Percentiles rank a stretch among this genome's conserved stretches.
These are phyloP conservation scores for Pteronotus mesoamericanus DNA, from an alignment of 2,797 vertebrate genomes.

Conservation along the genomic window DNA sequence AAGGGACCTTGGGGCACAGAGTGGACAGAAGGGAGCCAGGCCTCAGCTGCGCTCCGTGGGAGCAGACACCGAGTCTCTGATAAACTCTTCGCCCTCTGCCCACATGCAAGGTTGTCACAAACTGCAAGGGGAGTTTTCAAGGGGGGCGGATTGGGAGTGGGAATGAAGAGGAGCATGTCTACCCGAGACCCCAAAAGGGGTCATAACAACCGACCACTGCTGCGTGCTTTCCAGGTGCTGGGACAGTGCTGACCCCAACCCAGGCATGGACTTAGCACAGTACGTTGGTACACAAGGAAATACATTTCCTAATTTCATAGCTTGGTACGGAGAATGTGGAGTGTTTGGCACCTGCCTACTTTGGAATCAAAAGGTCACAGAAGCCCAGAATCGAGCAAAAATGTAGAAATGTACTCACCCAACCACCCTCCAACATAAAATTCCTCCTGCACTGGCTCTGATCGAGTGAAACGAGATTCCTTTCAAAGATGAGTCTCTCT, in stretches of 20 bases:
- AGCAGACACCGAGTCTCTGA: too few species aligned
- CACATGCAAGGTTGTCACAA: not conserved
- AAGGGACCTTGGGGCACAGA: too few species aligned
- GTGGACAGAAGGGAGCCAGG: not conserved
- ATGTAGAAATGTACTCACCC: not conserved
- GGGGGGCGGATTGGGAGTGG: not conserved
- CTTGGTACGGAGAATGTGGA: not conserved
- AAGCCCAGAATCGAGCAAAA: not conserved
- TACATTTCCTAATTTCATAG: not conserved
- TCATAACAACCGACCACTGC: not conserved
- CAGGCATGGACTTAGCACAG: not conserved
- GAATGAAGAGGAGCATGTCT: not conserved
- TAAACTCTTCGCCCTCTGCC: not conserved
- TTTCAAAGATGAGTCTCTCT: not conserved
- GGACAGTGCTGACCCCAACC: not conserved
- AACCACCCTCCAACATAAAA: not conserved
- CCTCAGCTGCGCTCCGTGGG: not conserved
- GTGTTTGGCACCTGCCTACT: not conserved
- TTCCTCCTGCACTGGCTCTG: not conserved
- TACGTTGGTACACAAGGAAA: not conserved
- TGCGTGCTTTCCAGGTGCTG: not conserved
- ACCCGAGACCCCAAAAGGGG: not conserved
- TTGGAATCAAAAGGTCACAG: not conserved
- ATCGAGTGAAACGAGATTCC: not conserved
- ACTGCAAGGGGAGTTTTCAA: not conserved